Base-by-base conservation (phyloP, 2,113 vertebrate genomes). In the Phodopus roborovskii region DNA sequence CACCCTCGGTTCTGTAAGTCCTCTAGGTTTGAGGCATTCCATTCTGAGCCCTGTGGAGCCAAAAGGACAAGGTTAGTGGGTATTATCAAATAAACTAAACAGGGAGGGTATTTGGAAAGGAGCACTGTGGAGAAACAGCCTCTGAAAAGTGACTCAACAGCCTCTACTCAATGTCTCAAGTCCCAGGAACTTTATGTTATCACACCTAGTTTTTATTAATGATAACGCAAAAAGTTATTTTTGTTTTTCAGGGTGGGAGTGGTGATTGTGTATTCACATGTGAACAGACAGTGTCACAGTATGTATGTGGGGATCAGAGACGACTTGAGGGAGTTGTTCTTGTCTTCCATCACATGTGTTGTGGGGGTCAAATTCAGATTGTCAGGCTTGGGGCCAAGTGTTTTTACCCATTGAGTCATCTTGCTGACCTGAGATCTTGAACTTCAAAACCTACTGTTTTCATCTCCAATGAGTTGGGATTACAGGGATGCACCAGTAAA, bases 11-110 rank as follows among this genome's bases (percentile, higher is more conserved):
- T 99, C 98, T 99, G 99, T 97, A 99, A 98, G 97, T 99, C 99
- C 96, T 99, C 99, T 97, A 99, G 98, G 96, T 99, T 99, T 81
- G 99, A 99, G 83, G 99, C 99, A 1, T 99, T 99, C 99, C 99
- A 99, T 95, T 99, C 99, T 0, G 99, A 99, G 92, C 99, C 99
- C 99, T 99, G 97, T 50, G 94, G 92, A 94, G 90, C 68, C 88
- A 97, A 94, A 83, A 88, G 71, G 28, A 97, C 53, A 98, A 94
- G 28, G 82, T 96, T 77, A 97, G 62, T 53, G 45, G 93, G 28
- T 22, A 96, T 90, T 36, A 97, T 86, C 75, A 92, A 85, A 45
- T 70, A 19, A 91, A n/a, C 56, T 62, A 90, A 97, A 88, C 64
- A 94, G 7, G 85, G 45, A 94, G 7, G 85, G n/a, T 42, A 86